A percentile compares a stretch with the other conserved stretches of the same genome.
Evolutionary conservation across 2,888 invertebrate species (phyloP).

Genomic region (Trilocha varians): DNA sequence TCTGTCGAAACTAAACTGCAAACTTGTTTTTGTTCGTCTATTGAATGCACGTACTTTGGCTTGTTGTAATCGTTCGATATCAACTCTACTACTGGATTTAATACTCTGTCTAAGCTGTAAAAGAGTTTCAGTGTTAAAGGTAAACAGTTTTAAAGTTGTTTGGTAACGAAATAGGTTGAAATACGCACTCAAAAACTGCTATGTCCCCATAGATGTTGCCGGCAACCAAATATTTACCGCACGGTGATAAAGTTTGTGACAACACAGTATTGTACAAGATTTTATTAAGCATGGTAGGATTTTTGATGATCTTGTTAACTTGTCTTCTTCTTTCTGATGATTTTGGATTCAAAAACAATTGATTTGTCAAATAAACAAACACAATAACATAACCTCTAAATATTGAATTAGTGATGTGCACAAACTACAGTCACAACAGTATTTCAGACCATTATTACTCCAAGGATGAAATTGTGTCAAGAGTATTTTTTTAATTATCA

Average conservation of each 20-base stretch:
- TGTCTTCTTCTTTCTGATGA: neutral
- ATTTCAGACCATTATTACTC: too few relatives aligned
- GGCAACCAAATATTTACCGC: constrained; percentile 85
- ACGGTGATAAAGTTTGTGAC: constrained; percentile 86
- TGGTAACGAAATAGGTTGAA: neutral
- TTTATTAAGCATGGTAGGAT: constrained; percentile 62
- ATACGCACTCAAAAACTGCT: constrained; percentile 84
- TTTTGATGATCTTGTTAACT: neutral
- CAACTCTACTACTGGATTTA: constrained; percentile 73
- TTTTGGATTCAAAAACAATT: neutral
- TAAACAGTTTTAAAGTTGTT: neutral
- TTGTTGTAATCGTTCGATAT: constrained; percentile 71
- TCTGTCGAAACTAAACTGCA: constrained; percentile 79
- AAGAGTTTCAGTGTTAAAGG: constrained; percentile 2
- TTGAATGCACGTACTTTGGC: constrained; percentile 73
- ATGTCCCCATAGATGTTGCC: constrained; percentile 90
- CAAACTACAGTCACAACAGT: too few relatives aligned
- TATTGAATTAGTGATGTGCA: too few relatives aligned
- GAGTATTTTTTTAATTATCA: too few relatives aligned
- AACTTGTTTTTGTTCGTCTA: constrained; percentile 77
- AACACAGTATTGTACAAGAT: constrained; percentile 86
- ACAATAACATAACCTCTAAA: too few relatives aligned
- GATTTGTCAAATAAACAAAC: neutral
- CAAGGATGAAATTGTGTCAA: too few relatives aligned
- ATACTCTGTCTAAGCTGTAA: constrained; percentile 75